Evolutionary conservation across 1,140 invertebrate species (phyloP), one percentile per base, ranked within the genome.

Genomic region (Dreissena rostriformis): DNA sequence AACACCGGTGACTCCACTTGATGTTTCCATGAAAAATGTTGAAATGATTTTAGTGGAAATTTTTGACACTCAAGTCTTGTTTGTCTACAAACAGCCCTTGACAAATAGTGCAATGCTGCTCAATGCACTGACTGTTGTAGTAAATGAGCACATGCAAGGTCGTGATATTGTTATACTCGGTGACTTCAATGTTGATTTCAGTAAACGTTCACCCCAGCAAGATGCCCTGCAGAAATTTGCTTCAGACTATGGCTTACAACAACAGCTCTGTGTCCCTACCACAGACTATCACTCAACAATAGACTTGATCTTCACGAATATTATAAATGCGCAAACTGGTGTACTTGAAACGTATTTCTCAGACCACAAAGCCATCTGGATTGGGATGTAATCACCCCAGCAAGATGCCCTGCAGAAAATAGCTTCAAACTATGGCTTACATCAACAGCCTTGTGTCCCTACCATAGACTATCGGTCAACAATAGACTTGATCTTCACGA

Each of bases 301-400:
- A n/a, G 76, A 78, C 39, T 29, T 67, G 28, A 78, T 78, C 15
- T 78, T 78, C 61, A 78, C 76, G 22, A 52, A 78, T 65, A 52
- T 78, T 0, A 8, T 19, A 39, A 65, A 55, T 14, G 55, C 49
- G n/a, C 19, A 65, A 8, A 61, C 52, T 76, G 73, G 73, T 14
- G 39, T 55, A n/a, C 8, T 76, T 12, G 73, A 76, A 55, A 29
- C 57, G 14, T 76, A 76, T 76, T 76, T 39, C 57, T 57, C 73
- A 65, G 73, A 76, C 28, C 73, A 76, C 28, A 76, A 55, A 29
- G 11, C 61, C 12, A 49, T 52, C 24, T 76, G 73, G 73, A 57
- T 76, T 11, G 73, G 51, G n/a, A 63, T 52, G 73, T 57, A 74
- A 74, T n/a, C n/a, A n/a, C n/a, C n/a, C n/a, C n/a, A n/a, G n/a